A percentile compares a stretch with the other conserved stretches of the same genome.
phyloP scores from a whole-genome alignment of 1,140 invertebrate species.

The Bursaphelenchus mucronatus region DNA sequence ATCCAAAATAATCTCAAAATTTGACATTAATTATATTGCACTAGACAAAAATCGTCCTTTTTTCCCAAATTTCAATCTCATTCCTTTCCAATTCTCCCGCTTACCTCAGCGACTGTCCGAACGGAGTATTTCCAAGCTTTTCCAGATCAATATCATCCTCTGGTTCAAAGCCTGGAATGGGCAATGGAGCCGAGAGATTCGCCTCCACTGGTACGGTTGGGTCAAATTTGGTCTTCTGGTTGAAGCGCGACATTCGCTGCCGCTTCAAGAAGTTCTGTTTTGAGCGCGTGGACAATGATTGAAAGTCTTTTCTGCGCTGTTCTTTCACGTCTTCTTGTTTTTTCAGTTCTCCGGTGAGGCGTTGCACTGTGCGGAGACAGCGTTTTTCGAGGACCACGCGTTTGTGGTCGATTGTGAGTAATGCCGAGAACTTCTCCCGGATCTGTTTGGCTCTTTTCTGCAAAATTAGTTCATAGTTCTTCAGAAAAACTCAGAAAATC shows the following conservation, averaged over 20 bases:
- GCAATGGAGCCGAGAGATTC: conserved; percentile 8
- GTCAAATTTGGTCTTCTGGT: conserved; percentile 9
- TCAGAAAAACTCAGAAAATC: no score
- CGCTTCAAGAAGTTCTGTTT: conserved; percentile 8
- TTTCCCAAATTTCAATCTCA: no score
- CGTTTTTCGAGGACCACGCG: not conserved
- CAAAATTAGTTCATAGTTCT: not conserved
- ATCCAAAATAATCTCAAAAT: no score
- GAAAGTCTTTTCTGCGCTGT: not conserved
- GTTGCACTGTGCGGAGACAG: conserved; percentile 7
- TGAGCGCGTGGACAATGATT: conserved; percentile 4
- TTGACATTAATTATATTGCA: no score
- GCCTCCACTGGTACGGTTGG: not conserved
- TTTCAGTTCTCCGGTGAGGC: conserved; percentile 1
- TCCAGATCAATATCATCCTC: no score
- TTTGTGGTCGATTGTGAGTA: conserved; percentile 11
- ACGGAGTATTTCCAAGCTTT: no score
- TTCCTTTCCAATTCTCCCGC: not conserved
- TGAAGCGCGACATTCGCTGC: conserved; percentile 2
- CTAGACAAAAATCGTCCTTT: no score
- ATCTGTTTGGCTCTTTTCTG: not conserved
- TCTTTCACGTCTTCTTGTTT: not conserved
- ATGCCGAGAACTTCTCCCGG: conserved; percentile 1
- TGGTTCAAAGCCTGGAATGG: conserved; percentile 10
- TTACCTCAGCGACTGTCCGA: not conserved